Conservation (phyloP, 1,140 invertebrate genomes). For the Galendromus occidentalis region DNA sequence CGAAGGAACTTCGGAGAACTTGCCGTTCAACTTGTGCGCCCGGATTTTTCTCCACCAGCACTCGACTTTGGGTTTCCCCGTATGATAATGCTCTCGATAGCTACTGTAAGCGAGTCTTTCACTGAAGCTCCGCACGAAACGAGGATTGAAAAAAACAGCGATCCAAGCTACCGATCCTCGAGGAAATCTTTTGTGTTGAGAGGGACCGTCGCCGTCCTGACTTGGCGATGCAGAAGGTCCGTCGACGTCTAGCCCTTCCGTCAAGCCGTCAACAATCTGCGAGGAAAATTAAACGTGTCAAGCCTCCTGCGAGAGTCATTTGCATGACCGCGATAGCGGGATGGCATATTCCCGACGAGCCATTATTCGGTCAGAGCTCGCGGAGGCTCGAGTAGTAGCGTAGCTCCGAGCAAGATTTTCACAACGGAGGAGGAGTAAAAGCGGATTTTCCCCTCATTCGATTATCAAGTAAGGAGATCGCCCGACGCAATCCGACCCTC, state of each 20-base stretch:
- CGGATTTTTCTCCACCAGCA: conserved; percentile 5
- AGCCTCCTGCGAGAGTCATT: too few species aligned
- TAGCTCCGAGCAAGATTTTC: too few species aligned
- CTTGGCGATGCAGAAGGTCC: neutral
- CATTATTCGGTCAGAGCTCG: too few species aligned
- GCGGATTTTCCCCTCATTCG: too few species aligned
- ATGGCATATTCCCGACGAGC: too few species aligned
- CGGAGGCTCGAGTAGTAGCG: too few species aligned
- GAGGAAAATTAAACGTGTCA: neutral
- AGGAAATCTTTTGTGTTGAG: neutral
- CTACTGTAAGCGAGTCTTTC: neutral
- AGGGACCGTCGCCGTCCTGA: neutral
- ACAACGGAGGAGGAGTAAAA: too few species aligned
- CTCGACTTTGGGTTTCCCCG: conserved; percentile 1
- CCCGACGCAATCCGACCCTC: too few species aligned
- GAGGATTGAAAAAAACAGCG: neutral
- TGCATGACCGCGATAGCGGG: too few species aligned
- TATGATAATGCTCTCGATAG: neutral
- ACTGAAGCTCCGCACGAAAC: conserved; percentile 8
- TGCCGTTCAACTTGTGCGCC: conserved; percentile 7
- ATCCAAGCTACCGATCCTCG: neutral
- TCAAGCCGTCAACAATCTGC: conserved; percentile 1
- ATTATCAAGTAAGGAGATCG: too few species aligned
- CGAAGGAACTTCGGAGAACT: neutral
- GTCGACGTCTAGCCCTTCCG: neutral